phyloP scores from a whole-genome alignment of 2,113 vertebrate species.

The Alethe diademata region DNA sequence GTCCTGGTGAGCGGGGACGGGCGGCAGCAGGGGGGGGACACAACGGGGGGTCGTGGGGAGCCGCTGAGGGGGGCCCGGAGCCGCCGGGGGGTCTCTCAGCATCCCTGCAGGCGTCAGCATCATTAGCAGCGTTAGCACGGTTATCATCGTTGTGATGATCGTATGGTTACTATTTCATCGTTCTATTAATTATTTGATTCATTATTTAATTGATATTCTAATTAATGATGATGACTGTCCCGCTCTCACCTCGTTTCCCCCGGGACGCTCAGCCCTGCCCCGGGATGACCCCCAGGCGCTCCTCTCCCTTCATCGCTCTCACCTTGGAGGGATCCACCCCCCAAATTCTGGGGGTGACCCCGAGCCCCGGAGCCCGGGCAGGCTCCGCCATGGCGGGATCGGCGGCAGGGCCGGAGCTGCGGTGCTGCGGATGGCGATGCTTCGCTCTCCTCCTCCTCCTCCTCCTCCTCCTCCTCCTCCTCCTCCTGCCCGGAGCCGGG shows the following conservation, averaged over 20 bases:
- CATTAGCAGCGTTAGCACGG: fast-evolving
- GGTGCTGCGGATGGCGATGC: background rate
- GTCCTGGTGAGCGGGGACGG: background rate
- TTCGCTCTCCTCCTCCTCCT: background rate
- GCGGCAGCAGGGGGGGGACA: too few species aligned
- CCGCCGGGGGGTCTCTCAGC: background rate
- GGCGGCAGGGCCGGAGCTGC: background rate
- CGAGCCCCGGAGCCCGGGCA: background rate
- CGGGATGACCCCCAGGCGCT: background rate
- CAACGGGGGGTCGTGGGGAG: background rate
- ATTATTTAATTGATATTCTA: background rate
- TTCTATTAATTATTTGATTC: background rate
- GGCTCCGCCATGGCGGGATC: background rate
- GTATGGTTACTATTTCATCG: background rate
- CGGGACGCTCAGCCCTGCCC: background rate
- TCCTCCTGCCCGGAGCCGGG: background rate
- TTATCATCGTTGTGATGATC: fast-evolving
- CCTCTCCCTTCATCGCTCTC: background rate
- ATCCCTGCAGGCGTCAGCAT: background rate
- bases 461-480: background rate
- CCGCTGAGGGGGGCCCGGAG: background rate
- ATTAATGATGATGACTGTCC: background rate
- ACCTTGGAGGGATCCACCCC: background rate
- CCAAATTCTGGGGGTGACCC: background rate
- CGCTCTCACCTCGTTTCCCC: background rate